Percentiles rank a stretch among this genome's conserved stretches.
These are phyloP conservation scores for Syndactyla subalaris DNA, from an alignment of 2,797 vertebrate genomes.

Conservation along the genomic window DNA sequence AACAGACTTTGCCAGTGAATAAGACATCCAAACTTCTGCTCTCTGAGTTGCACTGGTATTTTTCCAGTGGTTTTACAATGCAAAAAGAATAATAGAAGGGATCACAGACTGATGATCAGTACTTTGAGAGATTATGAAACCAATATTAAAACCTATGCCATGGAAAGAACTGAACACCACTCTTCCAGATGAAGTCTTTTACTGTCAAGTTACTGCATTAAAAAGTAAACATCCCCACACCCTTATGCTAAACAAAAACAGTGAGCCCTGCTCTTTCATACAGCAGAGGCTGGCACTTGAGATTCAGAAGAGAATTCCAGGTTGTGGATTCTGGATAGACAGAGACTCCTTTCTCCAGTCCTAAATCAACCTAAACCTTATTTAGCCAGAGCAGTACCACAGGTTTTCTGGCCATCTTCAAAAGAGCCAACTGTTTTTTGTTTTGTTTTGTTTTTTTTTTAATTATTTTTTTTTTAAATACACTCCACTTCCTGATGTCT, in stretches of 20 bases:
- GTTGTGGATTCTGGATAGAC: not conserved
- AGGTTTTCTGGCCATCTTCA: not conserved
- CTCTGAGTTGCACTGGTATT: not conserved
- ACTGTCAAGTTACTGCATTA: not conserved
- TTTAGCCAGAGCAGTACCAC: not conserved
- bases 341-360: not conserved
- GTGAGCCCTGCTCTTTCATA: not conserved
- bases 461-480: not conserved
- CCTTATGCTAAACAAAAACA: not conserved
- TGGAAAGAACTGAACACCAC: accelerated
- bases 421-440: not conserved
- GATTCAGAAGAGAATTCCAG: not conserved
- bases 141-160: not conserved
- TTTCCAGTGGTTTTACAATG: not conserved
- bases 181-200: not conserved
- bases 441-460: no score
- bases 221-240: not conserved
- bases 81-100: not conserved
- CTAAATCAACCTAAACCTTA: not conserved
- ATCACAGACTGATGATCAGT: not conserved
- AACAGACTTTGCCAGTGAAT: not conserved
- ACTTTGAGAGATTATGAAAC: not conserved
- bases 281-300: not conserved
- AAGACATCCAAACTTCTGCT: not conserved
- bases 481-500: not conserved